Evolutionary conservation across 2,888 invertebrate genomes (phyloP).

Genomic region (Spisula subtruncata): DNA sequence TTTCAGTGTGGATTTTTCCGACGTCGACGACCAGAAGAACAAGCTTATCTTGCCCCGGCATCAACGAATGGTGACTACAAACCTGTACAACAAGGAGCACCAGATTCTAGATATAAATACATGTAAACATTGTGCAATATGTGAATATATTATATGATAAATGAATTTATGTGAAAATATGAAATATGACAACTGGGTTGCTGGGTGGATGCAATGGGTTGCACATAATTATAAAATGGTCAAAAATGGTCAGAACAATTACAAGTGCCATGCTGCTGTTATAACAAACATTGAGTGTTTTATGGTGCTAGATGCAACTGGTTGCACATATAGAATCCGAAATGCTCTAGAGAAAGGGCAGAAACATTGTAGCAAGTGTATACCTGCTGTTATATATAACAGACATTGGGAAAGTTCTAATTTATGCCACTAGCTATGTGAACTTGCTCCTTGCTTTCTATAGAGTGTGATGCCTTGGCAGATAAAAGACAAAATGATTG

Average conservation of each 20-base stretch:
- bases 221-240: not conserved
- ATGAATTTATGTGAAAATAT: not conserved
- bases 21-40: conserved; percentile 81
- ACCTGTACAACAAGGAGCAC: conserved; percentile 41
- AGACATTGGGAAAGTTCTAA: not conserved
- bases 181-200: not conserved
- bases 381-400: no score
- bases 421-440: not conserved
- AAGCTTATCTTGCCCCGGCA: conserved; percentile 69
- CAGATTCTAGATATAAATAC: conserved; percentile 66
- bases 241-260: not conserved
- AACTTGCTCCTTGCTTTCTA: no score
- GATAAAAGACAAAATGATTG: no score
- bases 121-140: conserved; percentile 50
- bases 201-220: conserved; percentile 5
- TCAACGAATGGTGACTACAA: conserved; percentile 70
- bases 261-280: not conserved
- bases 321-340: no score
- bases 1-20: conserved; percentile 86
- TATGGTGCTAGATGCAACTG: not conserved
- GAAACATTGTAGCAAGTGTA: no score
- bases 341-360: no score
- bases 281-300: not conserved
- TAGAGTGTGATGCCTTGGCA: no score
- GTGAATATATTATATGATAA: conserved; percentile 1